Conservation (phyloP, 2,113 vertebrate species). For the Centrocercus urophasianus region DNA sequence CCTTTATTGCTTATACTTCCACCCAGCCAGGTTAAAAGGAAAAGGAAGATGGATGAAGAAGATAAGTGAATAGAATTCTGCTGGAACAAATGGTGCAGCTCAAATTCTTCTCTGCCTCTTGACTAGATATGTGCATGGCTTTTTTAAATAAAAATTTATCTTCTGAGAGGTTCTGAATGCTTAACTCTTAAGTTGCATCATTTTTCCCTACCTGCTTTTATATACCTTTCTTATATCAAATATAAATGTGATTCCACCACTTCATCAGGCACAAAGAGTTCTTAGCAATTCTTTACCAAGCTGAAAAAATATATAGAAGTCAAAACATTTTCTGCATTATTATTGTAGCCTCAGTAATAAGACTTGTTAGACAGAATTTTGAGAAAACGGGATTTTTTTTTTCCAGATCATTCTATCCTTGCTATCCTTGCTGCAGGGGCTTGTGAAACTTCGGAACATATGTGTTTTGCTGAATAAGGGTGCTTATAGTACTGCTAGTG, state of each 20-base stretch:
- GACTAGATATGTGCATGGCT: neutral
- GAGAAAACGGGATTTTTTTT: neutral
- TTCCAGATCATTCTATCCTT: neutral
- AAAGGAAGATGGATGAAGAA: slow-evolving; percentile 29
- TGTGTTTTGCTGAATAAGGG: slow-evolving; percentile 18
- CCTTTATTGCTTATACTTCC: neutral
- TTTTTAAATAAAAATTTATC: slow-evolving; percentile 40
- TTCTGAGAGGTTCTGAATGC: slow-evolving; percentile 30
- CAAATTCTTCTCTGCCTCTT: slow-evolving; percentile 28
- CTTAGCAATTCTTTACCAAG: slow-evolving; percentile 26
- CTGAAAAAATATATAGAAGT: slow-evolving; percentile 14
- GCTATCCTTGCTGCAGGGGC: neutral
- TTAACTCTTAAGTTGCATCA: slow-evolving; percentile 12
- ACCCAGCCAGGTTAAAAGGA: slow-evolving; percentile 28
- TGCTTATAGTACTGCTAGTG: neutral
- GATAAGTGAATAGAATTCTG: neutral
- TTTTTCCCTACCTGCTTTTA: slow-evolving; percentile 55
- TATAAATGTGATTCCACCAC: slow-evolving; percentile 29
- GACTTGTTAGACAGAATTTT: neutral
- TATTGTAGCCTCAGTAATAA: slow-evolving; percentile 46
- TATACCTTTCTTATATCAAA: slow-evolving; percentile 59
- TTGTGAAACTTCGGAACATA: neutral
- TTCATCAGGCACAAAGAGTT: slow-evolving; percentile 30
- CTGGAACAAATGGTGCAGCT: slow-evolving; percentile 38
- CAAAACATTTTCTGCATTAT: slow-evolving; percentile 47